Conservation (phyloP, 2,888 invertebrate species). For the Spisula solida region DNA sequence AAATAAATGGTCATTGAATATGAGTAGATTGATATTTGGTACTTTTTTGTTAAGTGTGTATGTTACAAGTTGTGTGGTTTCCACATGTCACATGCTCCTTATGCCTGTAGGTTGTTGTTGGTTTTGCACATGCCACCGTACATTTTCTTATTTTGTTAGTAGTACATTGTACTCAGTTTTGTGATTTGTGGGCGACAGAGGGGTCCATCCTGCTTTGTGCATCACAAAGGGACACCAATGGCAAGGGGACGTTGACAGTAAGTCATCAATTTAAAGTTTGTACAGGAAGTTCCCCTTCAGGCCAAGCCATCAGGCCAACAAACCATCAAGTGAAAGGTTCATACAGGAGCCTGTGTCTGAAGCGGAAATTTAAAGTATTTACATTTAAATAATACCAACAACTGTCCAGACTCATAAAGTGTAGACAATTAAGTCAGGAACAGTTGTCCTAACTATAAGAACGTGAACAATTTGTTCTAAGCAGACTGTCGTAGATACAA, state of each 20-base stretch:
- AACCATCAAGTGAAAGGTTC: not conserved
- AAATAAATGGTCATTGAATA: too few relatives aligned
- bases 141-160: too few relatives aligned
- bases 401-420: constrained; percentile 23
- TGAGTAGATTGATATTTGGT: too few relatives aligned
- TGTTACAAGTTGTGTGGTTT: too few relatives aligned
- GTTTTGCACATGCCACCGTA: too few relatives aligned
- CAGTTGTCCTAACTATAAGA: constrained; percentile 15
- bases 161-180: too few relatives aligned
- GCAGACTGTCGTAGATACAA: constrained; percentile 16
- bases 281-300: not conserved
- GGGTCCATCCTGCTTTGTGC: too few relatives aligned
- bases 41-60: too few relatives aligned
- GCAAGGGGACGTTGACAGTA: not conserved
- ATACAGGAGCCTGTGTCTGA: not conserved
- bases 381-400: constrained; percentile 22
- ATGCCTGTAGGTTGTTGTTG: too few relatives aligned
- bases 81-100: too few relatives aligned
- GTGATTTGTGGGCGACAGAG: too few relatives aligned
- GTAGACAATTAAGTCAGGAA: constrained; percentile 20
- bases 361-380: not conserved
- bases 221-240: not conserved
- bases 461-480: constrained; percentile 25
- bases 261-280: too few relatives aligned
- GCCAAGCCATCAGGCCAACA: not conserved